Percentiles rank a stretch among this genome's conserved stretches.
phyloP scores from a whole-genome alignment of 2,113 vertebrate species.

The Salminus brasiliensis region DNA sequence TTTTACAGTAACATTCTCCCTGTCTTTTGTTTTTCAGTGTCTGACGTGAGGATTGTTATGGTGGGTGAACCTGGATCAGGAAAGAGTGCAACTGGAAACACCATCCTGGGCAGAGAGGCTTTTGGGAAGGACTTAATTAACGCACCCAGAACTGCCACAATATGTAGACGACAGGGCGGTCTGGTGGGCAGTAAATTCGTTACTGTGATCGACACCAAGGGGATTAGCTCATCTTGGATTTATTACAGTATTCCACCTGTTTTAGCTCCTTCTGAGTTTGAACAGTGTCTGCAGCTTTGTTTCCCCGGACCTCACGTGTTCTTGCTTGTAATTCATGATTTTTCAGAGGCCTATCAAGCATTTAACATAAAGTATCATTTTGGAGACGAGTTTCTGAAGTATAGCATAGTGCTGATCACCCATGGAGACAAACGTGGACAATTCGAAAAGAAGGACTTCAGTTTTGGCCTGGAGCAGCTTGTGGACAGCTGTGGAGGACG shows the following conservation, averaged over 20 bases:
- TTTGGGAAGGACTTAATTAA: background rate
- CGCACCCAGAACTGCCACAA: rapidly evolving
- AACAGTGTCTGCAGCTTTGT: slow-evolving; percentile 47
- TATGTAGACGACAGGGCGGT: background rate
- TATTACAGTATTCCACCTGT: background rate
- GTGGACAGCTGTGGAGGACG: slow-evolving; percentile 26
- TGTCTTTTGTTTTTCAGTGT: background rate
- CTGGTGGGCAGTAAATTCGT: slow-evolving; percentile 29
- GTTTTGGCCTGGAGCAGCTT: background rate
- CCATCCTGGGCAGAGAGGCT: background rate
- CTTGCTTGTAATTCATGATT: slow-evolving; percentile 56
- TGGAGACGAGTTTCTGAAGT: slow-evolving; percentile 20
- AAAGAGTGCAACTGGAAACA: background rate
- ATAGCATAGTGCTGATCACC: slow-evolving; percentile 65
- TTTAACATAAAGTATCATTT: slow-evolving; percentile 49
- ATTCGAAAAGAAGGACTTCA: slow-evolving; percentile 21
- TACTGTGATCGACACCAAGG: slow-evolving; percentile 55
- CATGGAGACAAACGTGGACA: slow-evolving; percentile 49
- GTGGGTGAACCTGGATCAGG: background rate
- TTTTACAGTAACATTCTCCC: background rate
- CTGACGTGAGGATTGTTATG: background rate
- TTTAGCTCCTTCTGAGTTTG: too few relatives aligned
- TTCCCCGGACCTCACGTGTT: slow-evolving; percentile 61
- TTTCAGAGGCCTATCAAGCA: background rate
- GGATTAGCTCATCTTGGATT: too few relatives aligned